Evolutionary conservation across 2,888 invertebrate genomes (phyloP).

Genomic region (Chrysotoxum bicinctum): DNA sequence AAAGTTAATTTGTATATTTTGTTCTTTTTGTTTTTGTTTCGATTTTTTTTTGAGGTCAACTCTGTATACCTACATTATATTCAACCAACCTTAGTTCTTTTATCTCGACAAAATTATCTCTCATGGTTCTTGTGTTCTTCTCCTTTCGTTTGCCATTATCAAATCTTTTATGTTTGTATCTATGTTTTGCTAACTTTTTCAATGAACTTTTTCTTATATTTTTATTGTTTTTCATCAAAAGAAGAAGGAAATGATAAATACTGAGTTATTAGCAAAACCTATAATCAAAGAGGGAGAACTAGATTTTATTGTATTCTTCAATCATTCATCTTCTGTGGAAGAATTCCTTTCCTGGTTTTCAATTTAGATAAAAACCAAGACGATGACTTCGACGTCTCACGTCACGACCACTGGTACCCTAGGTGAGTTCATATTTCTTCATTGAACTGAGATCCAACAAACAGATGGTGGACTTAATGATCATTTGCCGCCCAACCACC

Average conservation of each 20-base stretch:
- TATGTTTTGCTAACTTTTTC: not conserved
- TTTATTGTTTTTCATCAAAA: not conserved
- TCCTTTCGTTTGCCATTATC: not conserved
- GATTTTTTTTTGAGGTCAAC: conserved; percentile 22
- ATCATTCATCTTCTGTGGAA: not conserved
- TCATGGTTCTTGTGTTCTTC: not conserved
- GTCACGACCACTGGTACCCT: not conserved
- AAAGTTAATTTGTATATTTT: conserved; percentile 29
- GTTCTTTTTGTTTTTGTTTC: not conserved
- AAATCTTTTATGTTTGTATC: not conserved
- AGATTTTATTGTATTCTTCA: conserved; percentile 3
- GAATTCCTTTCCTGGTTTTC: conserved; percentile 17
- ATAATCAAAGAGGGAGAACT: not conserved
- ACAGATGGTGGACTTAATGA: conserved; percentile 25
- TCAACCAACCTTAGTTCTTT: not conserved
- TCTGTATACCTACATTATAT: not conserved
- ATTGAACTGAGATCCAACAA: not conserved
- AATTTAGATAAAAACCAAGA: conserved; percentile 8
- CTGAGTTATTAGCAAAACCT: conserved; percentile 16
- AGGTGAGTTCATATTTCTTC: conserved; percentile 15
- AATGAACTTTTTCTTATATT: not conserved
- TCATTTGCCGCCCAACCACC: not conserved
- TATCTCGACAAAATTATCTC: not conserved
- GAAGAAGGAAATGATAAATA: conserved; percentile 17
- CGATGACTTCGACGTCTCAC: not conserved